Evolutionary conservation across 2,888 invertebrate genomes (phyloP).

Genomic region (Creontiades dilutus): DNA sequence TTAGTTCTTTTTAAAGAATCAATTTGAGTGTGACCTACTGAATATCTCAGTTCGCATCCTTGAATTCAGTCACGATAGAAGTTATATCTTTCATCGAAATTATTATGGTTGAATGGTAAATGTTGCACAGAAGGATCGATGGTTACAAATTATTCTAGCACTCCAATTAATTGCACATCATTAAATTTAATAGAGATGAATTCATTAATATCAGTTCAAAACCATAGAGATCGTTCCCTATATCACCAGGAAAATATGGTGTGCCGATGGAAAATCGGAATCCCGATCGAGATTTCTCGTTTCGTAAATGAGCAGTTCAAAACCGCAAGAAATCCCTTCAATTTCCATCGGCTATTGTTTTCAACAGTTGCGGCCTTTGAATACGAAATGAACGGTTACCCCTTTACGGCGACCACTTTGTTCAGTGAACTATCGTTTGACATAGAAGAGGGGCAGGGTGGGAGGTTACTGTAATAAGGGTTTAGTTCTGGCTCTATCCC

Average conservation of each 20-base stretch:
- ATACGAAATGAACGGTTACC: conserved; percentile 32
- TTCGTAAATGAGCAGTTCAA: conserved; percentile 6
- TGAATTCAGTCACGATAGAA: too few relatives aligned
- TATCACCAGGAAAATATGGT: not conserved
- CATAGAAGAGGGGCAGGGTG: not conserved
- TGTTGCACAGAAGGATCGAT: too few relatives aligned
- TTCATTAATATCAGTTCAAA: too few relatives aligned
- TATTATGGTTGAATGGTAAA: too few relatives aligned
- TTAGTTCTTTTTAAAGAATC: too few relatives aligned
- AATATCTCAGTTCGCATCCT: too few relatives aligned
- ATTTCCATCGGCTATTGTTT: conserved; percentile 39
- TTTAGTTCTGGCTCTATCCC: conserved; percentile 9
- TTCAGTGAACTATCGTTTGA: not conserved
- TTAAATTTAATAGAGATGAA: too few relatives aligned
- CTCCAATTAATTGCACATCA: too few relatives aligned
- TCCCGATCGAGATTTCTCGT: not conserved
- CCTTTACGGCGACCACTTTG: not conserved
- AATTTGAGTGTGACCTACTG: too few relatives aligned
- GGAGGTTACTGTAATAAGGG: conserved; percentile 2
- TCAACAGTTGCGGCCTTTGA: conserved; percentile 36
- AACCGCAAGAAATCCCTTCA: conserved; percentile 7
- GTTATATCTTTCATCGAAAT: too few relatives aligned
- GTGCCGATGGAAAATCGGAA: not conserved
- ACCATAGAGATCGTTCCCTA: too few relatives aligned
- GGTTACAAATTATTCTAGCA: too few relatives aligned